These are phyloP conservation scores for Lydus trimaculatus DNA, from an alignment of 2,888 invertebrate species.

Conservation along the genomic window DNA sequence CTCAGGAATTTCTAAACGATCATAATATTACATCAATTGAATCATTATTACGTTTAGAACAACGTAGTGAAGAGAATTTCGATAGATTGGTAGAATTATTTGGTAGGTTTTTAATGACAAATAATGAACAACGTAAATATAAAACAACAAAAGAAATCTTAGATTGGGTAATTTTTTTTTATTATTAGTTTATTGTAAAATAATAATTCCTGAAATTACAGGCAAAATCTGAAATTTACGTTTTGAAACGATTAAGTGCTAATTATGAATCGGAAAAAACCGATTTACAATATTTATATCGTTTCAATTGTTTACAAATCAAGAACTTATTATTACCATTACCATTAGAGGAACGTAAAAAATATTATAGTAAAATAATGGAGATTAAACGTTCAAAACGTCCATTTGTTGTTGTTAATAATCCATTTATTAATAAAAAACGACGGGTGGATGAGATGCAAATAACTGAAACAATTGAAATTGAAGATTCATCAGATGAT, in stretches of 20 bases:
- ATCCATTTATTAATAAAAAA: neutral
- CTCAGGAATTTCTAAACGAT: conserved; percentile 4
- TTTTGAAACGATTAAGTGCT: conserved; percentile 2
- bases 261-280: conserved; percentile 10
- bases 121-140: conserved; percentile 11
- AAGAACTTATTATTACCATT: neutral
- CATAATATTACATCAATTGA: conserved; percentile 13
- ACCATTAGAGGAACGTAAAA: neutral
- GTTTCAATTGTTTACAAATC: neutral
- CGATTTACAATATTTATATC: conserved; percentile 1
- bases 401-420: neutral
- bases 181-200: too few relatives aligned
- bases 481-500: conserved; percentile 28
- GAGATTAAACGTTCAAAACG: conserved; percentile 1
- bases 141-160: conserved; percentile 16
- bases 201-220: too few relatives aligned
- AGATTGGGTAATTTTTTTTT: conserved; percentile 19
- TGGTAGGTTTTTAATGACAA: conserved; percentile 22
- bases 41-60: conserved; percentile 8
- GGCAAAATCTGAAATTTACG: conserved; percentile 6
- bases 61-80: conserved; percentile 2
- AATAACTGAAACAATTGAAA: conserved; percentile 22
- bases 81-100: conserved; percentile 19
- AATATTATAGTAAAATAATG: neutral
- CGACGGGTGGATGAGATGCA: neutral